phyloP scores from a whole-genome alignment of 2,888 invertebrate species.

The Junonia oenone region DNA sequence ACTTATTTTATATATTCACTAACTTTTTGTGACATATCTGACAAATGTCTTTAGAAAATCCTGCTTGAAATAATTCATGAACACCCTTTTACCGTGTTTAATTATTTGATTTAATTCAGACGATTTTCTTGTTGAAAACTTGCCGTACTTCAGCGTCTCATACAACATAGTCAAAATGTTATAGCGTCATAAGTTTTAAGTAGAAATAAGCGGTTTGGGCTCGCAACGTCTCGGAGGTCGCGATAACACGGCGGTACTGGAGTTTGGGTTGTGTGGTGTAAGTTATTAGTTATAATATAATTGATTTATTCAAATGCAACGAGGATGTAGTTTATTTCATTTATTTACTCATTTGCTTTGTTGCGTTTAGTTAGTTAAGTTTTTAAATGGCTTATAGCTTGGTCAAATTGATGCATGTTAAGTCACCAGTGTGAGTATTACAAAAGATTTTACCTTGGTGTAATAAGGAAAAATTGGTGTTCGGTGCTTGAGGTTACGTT shows the following conservation, averaged over 20 bases:
- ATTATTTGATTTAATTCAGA: slow-evolving; percentile 1
- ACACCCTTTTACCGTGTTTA: neutral
- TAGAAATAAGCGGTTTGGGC: slow-evolving; percentile 41
- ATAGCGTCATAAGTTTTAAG: slow-evolving; percentile 36
- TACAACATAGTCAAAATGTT: slow-evolving; percentile 31
- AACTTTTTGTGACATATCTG: too few relatives aligned
- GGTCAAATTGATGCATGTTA: too few relatives aligned
- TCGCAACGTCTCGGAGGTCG: slow-evolving; percentile 36
- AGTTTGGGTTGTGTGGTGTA: slow-evolving; percentile 16
- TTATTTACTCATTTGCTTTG: too few relatives aligned
- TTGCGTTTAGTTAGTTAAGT: too few relatives aligned
- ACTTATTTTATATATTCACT: too few relatives aligned
- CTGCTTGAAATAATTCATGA: neutral
- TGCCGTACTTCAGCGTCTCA: slow-evolving; percentile 18
- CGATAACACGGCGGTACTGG: slow-evolving; percentile 36
- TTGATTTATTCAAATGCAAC: too few relatives aligned
- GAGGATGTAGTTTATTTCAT: too few relatives aligned
- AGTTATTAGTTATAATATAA: neutral
- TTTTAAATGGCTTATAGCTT: too few relatives aligned
- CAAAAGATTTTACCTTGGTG: too few relatives aligned
- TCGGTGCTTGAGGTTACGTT: too few relatives aligned
- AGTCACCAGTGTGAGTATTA: too few relatives aligned
- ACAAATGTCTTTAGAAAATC: neutral
- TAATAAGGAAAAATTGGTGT: too few relatives aligned
- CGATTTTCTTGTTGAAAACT: slow-evolving; percentile 17